Percentiles rank a stretch among this genome's conserved stretches.
Conservation (phyloP, 1,140 invertebrate genomes). For the Atta cephalotes region DNA sequence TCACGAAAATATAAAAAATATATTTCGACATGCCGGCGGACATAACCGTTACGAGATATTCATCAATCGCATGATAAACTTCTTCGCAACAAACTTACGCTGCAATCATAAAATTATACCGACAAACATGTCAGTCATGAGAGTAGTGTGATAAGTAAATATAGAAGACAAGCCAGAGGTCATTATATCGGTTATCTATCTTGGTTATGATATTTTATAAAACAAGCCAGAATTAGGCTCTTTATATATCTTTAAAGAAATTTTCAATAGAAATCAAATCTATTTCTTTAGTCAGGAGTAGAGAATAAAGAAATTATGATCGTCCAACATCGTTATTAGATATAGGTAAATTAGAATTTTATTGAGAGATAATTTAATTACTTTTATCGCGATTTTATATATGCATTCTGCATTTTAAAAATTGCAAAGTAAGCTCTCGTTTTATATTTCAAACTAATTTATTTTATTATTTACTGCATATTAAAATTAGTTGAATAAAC, state of each 20-base stretch:
- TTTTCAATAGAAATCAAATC: background rate
- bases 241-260: constrained; percentile 19
- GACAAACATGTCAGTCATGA: constrained; percentile 37
- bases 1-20: background rate
- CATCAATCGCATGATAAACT: constrained; percentile 51
- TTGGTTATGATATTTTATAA: constrained; percentile 56
- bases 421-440: background rate
- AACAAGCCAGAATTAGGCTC: constrained; percentile 21
- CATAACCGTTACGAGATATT: constrained; percentile 42
- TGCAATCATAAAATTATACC: constrained; percentile 32
- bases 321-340: background rate
- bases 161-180: constrained; percentile 38
- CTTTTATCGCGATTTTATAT: constrained; percentile 4
- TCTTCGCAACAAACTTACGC: constrained; percentile 31
- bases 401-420: background rate
- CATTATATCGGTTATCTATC: constrained; percentile 50
- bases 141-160: constrained; percentile 48
- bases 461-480: background rate
- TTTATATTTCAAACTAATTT: background rate
- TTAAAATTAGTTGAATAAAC: background rate
- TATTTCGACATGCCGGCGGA: background rate
- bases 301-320: background rate
- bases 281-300: constrained; percentile 1
- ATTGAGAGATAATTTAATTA: constrained; percentile 19
- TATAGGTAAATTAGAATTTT: background rate